Evolutionary conservation across 2,113 vertebrate species (phyloP), one percentile per base, ranked within the genome.

Genomic region (Nanger granti): DNA sequence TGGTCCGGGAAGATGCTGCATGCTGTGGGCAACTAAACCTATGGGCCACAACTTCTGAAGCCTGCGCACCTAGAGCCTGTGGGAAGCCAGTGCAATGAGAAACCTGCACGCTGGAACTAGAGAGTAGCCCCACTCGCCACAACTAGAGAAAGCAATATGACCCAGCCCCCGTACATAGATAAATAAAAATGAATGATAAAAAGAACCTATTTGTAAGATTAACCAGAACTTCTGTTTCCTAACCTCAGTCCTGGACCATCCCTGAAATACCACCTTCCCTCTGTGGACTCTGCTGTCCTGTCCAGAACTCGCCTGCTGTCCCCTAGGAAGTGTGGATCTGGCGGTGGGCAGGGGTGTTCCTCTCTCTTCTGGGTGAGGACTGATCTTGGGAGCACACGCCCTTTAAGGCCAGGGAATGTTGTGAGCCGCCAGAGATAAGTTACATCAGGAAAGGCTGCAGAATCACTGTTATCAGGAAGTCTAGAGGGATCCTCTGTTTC

Each of bases 401-500:
- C 29, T 34, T 34, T 44, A 29, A 92, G 59, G 8, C 1, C 22
- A 87, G 47, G n/a, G 11, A 34, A 5, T 28, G 52, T 28, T 31
- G 47, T 4, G 93, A n/a, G 57, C 22, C 31, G 8, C 73, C n/a
- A 47, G 76, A 92, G 79, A n/a, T 29, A 15, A 64, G 14, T 84
- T 59, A 54, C 34, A 5, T 87, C 34, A 91, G n/a, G 59, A 80
- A 62, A 76, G 24, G 55, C n/a, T 82, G 4, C 17, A 84, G 80
- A 89, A 6, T 87, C 62, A 59, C 41, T 79, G 49, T 64, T 92
- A 76, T 41, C 60, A 52, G 54, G 18, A 37, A 59, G 10, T 96
- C 96, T 59, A 34, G 37, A 92, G 89, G 89, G 85, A 87, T 37
- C 62, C 59, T 86, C 64, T 97, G 57, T 83, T 95, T 97, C 79